Evolutionary conservation across 2,888 invertebrate species (phyloP), one percentile per base, ranked within the genome.

Genomic region (Omphaloscelis lunosa): DNA sequence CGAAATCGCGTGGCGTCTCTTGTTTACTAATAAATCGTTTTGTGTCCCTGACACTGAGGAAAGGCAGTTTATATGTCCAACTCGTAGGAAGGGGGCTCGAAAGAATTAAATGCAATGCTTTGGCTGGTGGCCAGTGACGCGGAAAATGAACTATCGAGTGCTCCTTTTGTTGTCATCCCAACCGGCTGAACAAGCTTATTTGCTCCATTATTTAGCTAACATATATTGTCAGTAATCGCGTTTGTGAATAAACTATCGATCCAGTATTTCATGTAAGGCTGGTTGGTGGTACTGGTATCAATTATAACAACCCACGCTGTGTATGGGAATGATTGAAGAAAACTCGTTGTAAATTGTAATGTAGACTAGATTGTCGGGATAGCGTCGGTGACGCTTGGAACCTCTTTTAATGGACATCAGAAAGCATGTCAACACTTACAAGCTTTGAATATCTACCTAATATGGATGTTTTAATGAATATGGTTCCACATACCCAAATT

Each of bases 131-230:
- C 91, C 91, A 91, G 88, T 89, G 90, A 87, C 83, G 91, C 91
- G 89, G 88, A 86, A 94, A 95, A 95, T 94, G 92, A 94, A 93
- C 93, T 92, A 93, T 93, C 93, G 91, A 88, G 86, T 78, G 77
- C 85, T 88, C 90, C 92, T 93, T 94, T 93, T 94, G 91, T 93
- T 91, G 91, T 90, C 90, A 92, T 90, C 89, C 88, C 86, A 79
- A 84, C 69, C 80, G 87, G 34, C 63, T 77, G 81, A 84, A 84
- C 78, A 67, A 89, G 84, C 82, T 88, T 83, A 85, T 88, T 84
- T 79, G 77, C 72, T 81, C 58, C 82, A 80, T 86, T 85, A 79
- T 85, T 81, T 75, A 74, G 66, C 68, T 77, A 79, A 87, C 80
- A 81, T 27, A 17, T 76, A 77, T 39, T 79, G 69, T 76, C 61